phyloP scores from a whole-genome alignment of 1,140 invertebrate genomes.

The Nasonia longicornis region DNA sequence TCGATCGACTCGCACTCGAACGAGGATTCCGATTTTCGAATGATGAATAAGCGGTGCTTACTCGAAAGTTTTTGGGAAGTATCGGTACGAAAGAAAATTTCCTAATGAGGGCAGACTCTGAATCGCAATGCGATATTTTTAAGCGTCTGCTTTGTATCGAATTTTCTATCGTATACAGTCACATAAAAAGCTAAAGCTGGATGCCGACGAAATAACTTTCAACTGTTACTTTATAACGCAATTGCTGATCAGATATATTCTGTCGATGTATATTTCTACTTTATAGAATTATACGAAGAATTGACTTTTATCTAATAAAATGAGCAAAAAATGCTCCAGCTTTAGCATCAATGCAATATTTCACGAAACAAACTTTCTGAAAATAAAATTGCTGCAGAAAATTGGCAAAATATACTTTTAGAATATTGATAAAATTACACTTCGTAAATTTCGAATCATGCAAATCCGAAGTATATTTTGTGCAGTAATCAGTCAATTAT shows the following conservation, averaged over 20 bases:
- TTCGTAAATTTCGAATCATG: no score
- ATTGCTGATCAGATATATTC: no score
- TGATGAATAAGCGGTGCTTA: not conserved
- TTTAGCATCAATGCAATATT: not conserved
- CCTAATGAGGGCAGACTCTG: no score
- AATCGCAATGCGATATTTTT: no score
- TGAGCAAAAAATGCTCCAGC: no score
- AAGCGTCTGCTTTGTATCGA: not conserved
- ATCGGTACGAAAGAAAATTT: not conserved
- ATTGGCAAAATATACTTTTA: not conserved
- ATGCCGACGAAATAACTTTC: not conserved
- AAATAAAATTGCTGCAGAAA: not conserved
- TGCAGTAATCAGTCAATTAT: no score
- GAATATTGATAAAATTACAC: not conserved
- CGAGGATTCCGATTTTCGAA: not conserved
- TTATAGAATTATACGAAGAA: no score
- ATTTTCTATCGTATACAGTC: not conserved
- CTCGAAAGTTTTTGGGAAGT: slow-evolving; percentile 2
- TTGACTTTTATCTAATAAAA: no score
- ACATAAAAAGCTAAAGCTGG: not conserved
- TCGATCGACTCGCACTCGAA: slow-evolving; percentile 23
- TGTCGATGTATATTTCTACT: no score
- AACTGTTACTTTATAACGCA: not conserved
- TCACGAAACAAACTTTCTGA: not conserved
- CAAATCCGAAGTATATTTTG: no score